Evolutionary conservation across 35 echinoderm and acorn worm species (phyloP), one percentile per base, ranked within the genome.

Genomic region (Lytechinus pictus): DNA sequence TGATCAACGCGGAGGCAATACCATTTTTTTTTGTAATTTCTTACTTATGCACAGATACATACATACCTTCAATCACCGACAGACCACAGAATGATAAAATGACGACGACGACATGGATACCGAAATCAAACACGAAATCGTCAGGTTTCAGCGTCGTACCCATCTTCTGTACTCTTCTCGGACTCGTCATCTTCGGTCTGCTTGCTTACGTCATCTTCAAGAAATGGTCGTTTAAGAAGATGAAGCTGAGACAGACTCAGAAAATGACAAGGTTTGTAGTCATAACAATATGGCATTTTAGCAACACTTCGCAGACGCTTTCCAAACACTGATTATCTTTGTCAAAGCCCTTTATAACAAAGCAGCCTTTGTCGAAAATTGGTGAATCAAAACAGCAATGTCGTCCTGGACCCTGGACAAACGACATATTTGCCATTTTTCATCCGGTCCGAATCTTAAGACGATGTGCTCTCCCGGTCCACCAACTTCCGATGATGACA

Each of bases 161-260:
- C 21, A 95, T 97, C 71, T 97, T 96, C 96, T 97, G 97, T 72
- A 89, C 94, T 0, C 86, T 97, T 29, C 87, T 97, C 6, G 97
- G 95, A 11, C 79, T 89, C 28, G 95, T 97, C 14, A 94, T 97
- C 21, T 89, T 97, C 11, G 97, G 97, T 55, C 95, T 97, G 7
- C 53, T 96, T 19, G 86, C 52, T 27, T 97, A 97, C 61, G 97
- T 97, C 2, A 54, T 96, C 57, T 97, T 95, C 86, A 97, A 97
- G 86, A 86, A 94, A 58, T 96, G 97, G 97, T 96, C 97, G 19
- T 97, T 97, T 61, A 96, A 96, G 27, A 97, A 96, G 86, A 87
- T 97, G 55, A 97, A 97, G 61, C 57, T 97, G 55, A 91, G 95
- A 91, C 95, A 95, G 52, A 91, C 86, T 33, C 95, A 95, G 24